A percentile compares a stretch with the other conserved stretches of the same genome.
Evolutionary conservation across 2,113 vertebrate species (phyloP).

Genomic region (Psettodes erumei): DNA sequence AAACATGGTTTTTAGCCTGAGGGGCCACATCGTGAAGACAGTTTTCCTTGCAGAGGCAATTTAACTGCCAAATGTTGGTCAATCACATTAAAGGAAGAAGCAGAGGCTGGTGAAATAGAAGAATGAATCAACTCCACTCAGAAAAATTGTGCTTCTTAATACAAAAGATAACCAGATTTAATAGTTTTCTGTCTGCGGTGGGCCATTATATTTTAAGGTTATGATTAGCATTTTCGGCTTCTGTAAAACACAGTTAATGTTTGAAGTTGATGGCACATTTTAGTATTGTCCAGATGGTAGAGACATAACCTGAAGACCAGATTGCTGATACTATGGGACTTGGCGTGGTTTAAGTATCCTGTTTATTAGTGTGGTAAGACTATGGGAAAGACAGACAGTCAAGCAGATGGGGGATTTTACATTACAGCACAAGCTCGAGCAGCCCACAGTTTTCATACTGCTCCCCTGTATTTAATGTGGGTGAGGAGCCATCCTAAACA

Average conservation of each 20-base stretch:
- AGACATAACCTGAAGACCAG: constrained; percentile 17
- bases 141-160: constrained; percentile 5
- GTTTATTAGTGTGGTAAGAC: constrained; percentile 13
- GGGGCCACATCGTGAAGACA: background rate
- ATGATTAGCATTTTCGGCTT: background rate
- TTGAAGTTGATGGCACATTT: background rate
- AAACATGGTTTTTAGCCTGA: constrained; percentile 25
- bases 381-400: constrained; percentile 16
- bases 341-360: constrained; percentile 17
- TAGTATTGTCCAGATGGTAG: constrained; percentile 4
- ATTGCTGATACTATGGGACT: constrained; percentile 15
- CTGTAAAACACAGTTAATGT: background rate
- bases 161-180: background rate
- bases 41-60: constrained; percentile 18
- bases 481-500: constrained; percentile 42
- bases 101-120: constrained; percentile 17
- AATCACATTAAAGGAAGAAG: constrained; percentile 29
- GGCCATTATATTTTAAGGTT: background rate
- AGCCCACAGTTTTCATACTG: constrained; percentile 48
- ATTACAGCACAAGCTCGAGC: constrained; percentile 28
- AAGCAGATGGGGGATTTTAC: constrained; percentile 49
- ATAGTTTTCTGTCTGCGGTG: background rate
- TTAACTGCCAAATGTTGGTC: constrained; percentile 37
- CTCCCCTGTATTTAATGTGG: constrained; percentile 45
- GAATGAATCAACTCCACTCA: constrained; percentile 14